phyloP scores from a whole-genome alignment of 2,797 vertebrate species.

The Loris lydekkerianus region DNA sequence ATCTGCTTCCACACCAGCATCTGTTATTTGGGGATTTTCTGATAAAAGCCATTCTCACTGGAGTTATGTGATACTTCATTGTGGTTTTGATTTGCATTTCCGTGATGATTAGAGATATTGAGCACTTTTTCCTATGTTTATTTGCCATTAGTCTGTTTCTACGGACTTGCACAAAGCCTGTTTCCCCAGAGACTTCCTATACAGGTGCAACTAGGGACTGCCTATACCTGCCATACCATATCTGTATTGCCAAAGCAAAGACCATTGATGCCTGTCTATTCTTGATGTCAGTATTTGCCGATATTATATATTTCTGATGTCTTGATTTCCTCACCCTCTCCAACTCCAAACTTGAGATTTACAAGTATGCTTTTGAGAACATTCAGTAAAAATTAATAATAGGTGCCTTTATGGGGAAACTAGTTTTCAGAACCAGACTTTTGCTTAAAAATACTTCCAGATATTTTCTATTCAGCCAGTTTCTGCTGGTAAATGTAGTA shows the following conservation, averaged over 20 bases:
- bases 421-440: neutral
- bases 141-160: neutral
- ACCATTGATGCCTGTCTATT: neutral
- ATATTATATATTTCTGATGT: neutral
- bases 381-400: slow-evolving; percentile 36
- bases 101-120: too few relatives aligned
- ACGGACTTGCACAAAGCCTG: neutral
- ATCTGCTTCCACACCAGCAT: too few relatives aligned
- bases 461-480: slow-evolving; percentile 19
- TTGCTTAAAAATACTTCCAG: slow-evolving; percentile 10
- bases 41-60: too few relatives aligned
- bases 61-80: too few relatives aligned
- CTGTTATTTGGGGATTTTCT: too few relatives aligned
- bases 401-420: neutral
- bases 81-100: too few relatives aligned
- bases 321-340: neutral
- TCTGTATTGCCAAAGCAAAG: neutral
- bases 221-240: neutral
- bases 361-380: slow-evolving; percentile 12
- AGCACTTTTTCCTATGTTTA: too few relatives aligned
- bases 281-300: neutral
- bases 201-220: neutral
- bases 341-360: neutral
- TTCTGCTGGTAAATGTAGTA: neutral
- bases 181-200: neutral